Evolutionary conservation across 2,888 invertebrate species (phyloP).

Genomic region (Eucera pruinosa): DNA sequence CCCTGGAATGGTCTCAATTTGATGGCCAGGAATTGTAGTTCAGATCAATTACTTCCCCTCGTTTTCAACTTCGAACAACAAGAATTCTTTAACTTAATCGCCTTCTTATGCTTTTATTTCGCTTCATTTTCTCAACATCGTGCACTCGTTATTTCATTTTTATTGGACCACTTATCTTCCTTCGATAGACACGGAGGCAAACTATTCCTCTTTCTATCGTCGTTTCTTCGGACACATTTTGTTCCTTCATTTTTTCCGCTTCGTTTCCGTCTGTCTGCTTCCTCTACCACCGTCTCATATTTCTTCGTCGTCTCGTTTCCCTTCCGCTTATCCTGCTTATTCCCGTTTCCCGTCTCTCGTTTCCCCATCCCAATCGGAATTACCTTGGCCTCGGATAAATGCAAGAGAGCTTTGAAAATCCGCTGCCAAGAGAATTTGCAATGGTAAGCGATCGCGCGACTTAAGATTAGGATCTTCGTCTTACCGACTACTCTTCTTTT

Average conservation of each 20-base stretch:
- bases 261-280: constrained; percentile 28
- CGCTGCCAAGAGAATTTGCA: constrained; percentile 61
- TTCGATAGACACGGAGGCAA: not conserved
- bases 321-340: constrained; percentile 44
- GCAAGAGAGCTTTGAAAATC: constrained; percentile 51
- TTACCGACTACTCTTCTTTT: not conserved
- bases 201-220: constrained; percentile 16
- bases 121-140: not conserved
- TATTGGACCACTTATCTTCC: not conserved
- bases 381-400: constrained; percentile 58
- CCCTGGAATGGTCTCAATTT: too few species aligned
- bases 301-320: constrained; percentile 36
- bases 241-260: constrained; percentile 36
- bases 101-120: too few species aligned
- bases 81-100: too few species aligned
- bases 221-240: constrained; percentile 22
- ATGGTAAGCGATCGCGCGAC: constrained; percentile 61
- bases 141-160: not conserved
- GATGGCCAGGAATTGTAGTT: too few species aligned
- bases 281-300: constrained; percentile 21
- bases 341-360: constrained; percentile 31
- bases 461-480: constrained; percentile 47
- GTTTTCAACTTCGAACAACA: too few species aligned
- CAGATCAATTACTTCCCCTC: too few species aligned
- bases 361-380: constrained; percentile 35